A percentile compares a stretch with the other conserved stretches of the same genome.
These are phyloP conservation scores for Epinephelus coioides DNA, from an alignment of 2,797 vertebrate genomes.

Conservation along the genomic window DNA sequence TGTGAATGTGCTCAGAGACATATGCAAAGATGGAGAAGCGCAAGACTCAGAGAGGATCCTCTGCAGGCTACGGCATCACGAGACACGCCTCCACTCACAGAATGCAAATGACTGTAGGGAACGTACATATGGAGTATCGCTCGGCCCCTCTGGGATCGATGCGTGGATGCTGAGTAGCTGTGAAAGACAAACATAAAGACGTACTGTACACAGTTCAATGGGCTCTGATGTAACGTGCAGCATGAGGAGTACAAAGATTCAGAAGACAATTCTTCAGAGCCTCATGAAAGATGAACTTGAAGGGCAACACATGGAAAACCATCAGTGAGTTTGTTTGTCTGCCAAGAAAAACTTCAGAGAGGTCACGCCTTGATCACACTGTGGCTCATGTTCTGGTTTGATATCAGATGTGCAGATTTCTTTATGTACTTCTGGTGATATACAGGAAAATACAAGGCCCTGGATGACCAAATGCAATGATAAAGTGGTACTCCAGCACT, in stretches of 20 bases:
- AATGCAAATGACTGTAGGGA: slow-evolving; percentile 43
- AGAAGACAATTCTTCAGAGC: slow-evolving; percentile 9
- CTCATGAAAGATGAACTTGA: slow-evolving; percentile 18
- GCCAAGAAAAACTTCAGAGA: slow-evolving; percentile 12
- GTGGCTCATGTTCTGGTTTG: not conserved
- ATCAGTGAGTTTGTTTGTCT: slow-evolving; percentile 15
- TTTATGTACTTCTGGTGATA: not conserved
- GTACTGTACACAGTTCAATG: not conserved
- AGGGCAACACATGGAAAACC: slow-evolving; percentile 19
- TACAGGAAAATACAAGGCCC: not conserved
- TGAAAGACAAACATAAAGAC: slow-evolving; percentile 31
- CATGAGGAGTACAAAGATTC: slow-evolving; percentile 1
- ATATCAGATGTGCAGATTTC: not conserved
- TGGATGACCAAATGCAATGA: not conserved
- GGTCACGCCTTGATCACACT: slow-evolving; percentile 19
- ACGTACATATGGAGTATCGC: not conserved
- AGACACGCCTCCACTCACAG: slow-evolving; percentile 20
- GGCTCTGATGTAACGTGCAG: slow-evolving; percentile 22
- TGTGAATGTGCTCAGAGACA: slow-evolving; percentile 17
- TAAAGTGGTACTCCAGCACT: not conserved
- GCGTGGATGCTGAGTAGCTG: slow-evolving; percentile 4
- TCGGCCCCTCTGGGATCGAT: slow-evolving; percentile 18
- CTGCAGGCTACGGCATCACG: slow-evolving; percentile 1
- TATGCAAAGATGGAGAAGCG: slow-evolving; percentile 17
- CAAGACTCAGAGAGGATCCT: slow-evolving; percentile 20